These are phyloP conservation scores for Tragelaphus buxtoni DNA, from an alignment of 2,113 vertebrate species.

Conservation along the genomic window DNA sequence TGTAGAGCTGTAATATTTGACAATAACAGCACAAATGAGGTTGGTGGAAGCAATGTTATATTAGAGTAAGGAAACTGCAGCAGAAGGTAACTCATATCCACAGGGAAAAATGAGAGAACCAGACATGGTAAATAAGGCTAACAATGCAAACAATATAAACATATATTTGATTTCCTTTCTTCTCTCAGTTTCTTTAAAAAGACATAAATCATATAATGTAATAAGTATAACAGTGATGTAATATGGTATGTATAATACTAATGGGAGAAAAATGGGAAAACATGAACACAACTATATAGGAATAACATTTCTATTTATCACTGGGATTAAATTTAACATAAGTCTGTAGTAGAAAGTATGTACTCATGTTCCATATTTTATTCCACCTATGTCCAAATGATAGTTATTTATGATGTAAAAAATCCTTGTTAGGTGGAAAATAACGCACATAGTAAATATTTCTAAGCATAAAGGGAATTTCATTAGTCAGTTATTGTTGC, in stretches of 20 bases:
- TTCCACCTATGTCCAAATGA: background rate
- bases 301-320: background rate
- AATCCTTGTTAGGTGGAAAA: background rate
- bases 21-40: background rate
- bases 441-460: background rate
- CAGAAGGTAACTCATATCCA: background rate
- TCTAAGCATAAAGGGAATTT: background rate
- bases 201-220: background rate
- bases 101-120: background rate
- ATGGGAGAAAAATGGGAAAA: background rate
- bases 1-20: background rate
- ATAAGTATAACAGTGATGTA: background rate
- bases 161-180: background rate
- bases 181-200: background rate
- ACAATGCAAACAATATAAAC: background rate
- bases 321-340: background rate
- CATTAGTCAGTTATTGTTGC: background rate
- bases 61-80: background rate
- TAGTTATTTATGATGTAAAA: constrained; percentile 1
- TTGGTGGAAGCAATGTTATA: background rate
- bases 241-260: background rate
- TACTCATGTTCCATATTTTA: background rate
- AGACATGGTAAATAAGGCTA: background rate
- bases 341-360: background rate
- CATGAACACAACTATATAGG: background rate